A percentile compares a stretch with the other conserved stretches of the same genome.
phyloP scores from a whole-genome alignment of 2,888 invertebrate genomes.

The Pterostichus niger region DNA sequence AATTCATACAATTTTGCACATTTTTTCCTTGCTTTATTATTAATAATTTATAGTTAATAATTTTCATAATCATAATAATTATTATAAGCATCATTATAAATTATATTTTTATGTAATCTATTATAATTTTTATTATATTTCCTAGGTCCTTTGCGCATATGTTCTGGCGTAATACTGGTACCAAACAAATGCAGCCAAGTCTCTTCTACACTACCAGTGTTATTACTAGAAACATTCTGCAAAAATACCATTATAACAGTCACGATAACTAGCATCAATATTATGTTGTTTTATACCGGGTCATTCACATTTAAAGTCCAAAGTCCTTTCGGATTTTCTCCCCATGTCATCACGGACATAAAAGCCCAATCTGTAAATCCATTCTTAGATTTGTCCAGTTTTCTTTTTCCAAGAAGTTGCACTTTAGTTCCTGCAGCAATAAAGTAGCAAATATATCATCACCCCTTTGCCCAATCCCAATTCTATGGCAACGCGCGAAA shows the following conservation, averaged over 20 bases:
- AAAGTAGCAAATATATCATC: too few relatives aligned
- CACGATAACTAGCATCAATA: not conserved
- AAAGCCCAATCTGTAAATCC: slow-evolving; percentile 92
- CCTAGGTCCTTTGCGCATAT: slow-evolving; percentile 81
- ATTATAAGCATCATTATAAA: slow-evolving; percentile 24
- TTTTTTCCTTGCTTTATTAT: too few relatives aligned
- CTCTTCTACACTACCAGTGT: slow-evolving; percentile 81
- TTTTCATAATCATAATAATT: slow-evolving; percentile 4
- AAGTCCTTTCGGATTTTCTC: slow-evolving; percentile 86
- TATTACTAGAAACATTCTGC: slow-evolving; percentile 70
- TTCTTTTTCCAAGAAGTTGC: slow-evolving; percentile 85
- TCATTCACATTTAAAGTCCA: slow-evolving; percentile 82
- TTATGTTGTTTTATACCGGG: slow-evolving; percentile 74
- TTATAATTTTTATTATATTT: slow-evolving; percentile 80
- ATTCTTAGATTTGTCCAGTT: slow-evolving; percentile 83
- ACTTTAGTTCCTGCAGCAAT: slow-evolving; percentile 82
- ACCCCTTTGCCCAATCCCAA: too few relatives aligned
- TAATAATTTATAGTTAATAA: too few relatives aligned
- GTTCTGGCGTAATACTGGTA: slow-evolving; percentile 82
- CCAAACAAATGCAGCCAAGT: slow-evolving; percentile 86
- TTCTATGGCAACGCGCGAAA: too few relatives aligned
- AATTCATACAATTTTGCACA: too few relatives aligned
- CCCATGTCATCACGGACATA: slow-evolving; percentile 95
- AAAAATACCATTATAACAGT: not conserved
- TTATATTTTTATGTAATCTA: slow-evolving; percentile 72